Evolutionary conservation across 2,888 invertebrate genomes (phyloP).

Genomic region (Parnassius glacialis): DNA sequence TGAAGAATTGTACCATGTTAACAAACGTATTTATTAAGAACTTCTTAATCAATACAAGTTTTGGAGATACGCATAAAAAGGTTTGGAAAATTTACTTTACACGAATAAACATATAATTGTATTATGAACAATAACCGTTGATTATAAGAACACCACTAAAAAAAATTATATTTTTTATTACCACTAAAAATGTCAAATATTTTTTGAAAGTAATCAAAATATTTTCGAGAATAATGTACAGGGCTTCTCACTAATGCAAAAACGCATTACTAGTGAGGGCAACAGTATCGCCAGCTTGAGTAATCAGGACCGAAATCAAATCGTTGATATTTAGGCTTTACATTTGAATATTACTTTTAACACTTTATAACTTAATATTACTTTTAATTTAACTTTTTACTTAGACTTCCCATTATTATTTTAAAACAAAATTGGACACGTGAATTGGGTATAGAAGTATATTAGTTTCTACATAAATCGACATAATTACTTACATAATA

Average conservation of each 20-base stretch:
- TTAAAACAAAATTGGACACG: too few species aligned
- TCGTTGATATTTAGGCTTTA: not conserved
- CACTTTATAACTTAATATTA: too few species aligned
- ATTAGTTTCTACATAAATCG: too few species aligned
- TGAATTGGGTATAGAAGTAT: too few species aligned
- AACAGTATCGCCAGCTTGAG: conserved; percentile 53
- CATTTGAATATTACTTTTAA: too few species aligned
- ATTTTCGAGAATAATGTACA: conserved; percentile 44
- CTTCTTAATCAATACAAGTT: conserved; percentile 22
- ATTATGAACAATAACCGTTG: conserved; percentile 4
- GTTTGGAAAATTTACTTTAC: conserved; percentile 23
- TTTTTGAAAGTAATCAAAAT: too few species aligned
- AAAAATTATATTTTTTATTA: too few species aligned
- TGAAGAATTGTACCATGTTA: conserved; percentile 23
- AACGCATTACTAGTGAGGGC: conserved; percentile 62
- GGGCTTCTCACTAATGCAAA: conserved; percentile 64
- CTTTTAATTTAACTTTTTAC: too few species aligned
- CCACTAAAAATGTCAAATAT: too few species aligned
- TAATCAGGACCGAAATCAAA: conserved; percentile 35
- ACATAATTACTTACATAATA: too few species aligned
- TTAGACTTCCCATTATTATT: too few species aligned
- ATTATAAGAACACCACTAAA: not conserved
- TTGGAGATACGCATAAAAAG: conserved; percentile 18
- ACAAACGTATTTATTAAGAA: conserved; percentile 23
- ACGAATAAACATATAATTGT: not conserved